A percentile compares a stretch with the other conserved stretches of the same genome.
Evolutionary conservation across 2,888 invertebrate genomes (phyloP).

Genomic region (Caradrina clavipalpis): DNA sequence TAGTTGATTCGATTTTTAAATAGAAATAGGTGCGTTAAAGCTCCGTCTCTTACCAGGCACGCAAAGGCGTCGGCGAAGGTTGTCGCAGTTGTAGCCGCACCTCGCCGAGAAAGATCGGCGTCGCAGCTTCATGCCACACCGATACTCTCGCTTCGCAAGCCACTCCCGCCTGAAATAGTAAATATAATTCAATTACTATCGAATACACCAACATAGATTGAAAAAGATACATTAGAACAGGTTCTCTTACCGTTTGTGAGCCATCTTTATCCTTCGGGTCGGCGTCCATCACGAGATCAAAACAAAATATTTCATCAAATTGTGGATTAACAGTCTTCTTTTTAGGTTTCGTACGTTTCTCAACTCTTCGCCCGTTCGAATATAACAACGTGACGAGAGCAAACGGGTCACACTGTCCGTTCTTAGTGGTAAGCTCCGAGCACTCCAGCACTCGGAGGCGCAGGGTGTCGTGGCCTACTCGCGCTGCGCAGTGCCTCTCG

Average conservation of each 20-base stretch:
- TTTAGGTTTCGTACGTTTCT: slow-evolving; percentile 95
- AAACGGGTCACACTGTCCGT: slow-evolving; percentile 97
- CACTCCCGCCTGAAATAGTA: slow-evolving; percentile 90
- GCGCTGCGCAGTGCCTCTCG: slow-evolving; percentile 87
- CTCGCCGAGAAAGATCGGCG: slow-evolving; percentile 97
- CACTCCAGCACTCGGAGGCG: slow-evolving; percentile 95
- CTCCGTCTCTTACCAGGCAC: slow-evolving; percentile 93
- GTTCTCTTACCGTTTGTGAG: slow-evolving; percentile 90
- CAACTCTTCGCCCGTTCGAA: slow-evolving; percentile 95
- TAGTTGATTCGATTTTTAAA: neutral
- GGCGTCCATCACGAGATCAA: slow-evolving; percentile 92
- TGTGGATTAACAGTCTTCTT: slow-evolving; percentile 97
- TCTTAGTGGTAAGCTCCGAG: slow-evolving; percentile 96
- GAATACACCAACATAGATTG: neutral
- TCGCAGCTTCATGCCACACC: slow-evolving; percentile 96
- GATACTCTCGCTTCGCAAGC: slow-evolving; percentile 95
- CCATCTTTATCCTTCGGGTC: slow-evolving; percentile 89
- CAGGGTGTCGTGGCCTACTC: slow-evolving; percentile 85
- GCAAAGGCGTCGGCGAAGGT: slow-evolving; percentile 85
- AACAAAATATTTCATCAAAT: slow-evolving; percentile 96
- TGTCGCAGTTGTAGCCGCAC: slow-evolving; percentile 95
- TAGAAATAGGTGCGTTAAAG: neutral
- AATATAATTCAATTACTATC: neutral
- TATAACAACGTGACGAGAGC: slow-evolving; percentile 95
- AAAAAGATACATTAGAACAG: neutral